Conservation (phyloP, 35 echinoderm and acorn worm genomes). For the Anneissia japonica region DNA sequence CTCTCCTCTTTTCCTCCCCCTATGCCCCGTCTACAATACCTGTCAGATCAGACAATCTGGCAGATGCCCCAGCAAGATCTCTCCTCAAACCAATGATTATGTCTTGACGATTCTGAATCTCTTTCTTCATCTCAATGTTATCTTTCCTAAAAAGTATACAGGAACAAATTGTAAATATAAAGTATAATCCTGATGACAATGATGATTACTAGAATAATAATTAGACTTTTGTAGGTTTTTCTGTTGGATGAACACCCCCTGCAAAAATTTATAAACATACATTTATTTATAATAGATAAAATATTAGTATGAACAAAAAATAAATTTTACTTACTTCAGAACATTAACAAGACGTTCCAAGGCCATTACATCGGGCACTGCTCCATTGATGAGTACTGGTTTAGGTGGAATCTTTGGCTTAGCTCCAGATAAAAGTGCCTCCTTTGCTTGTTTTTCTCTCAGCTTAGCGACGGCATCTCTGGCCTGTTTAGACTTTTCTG, state of each 20-base stretch:
- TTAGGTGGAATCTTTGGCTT: slow-evolving; percentile 45
- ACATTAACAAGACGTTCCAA: slow-evolving; percentile 77
- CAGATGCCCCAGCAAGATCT: slow-evolving; percentile 84
- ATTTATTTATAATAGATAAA: no score
- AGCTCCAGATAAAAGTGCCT: not conserved
- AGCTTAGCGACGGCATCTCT: slow-evolving; percentile 43
- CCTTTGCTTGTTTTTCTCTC: slow-evolving; percentile 12
- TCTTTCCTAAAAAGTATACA: slow-evolving; percentile 51
- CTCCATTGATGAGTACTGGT: slow-evolving; percentile 53
- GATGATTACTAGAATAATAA: no score
- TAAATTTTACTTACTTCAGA: slow-evolving; percentile 55
- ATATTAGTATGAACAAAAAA: no score
- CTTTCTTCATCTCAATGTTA: slow-evolving; percentile 70
- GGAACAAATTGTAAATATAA: not conserved
- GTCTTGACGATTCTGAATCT: slow-evolving; percentile 88
- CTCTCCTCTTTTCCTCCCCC: no score
- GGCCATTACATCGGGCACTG: slow-evolving; percentile 58
- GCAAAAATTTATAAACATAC: no score
- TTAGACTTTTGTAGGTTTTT: no score
- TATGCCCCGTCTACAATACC: slow-evolving; percentile 23
- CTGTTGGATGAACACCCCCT: no score
- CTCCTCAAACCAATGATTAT: slow-evolving; percentile 65
- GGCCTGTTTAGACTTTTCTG: slow-evolving; percentile 66
- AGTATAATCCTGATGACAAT: not conserved
- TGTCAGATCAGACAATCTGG: slow-evolving; percentile 86